Evolutionary conservation across 2,113 vertebrate genomes (phyloP).

Genomic region (Chamaea fasciata): DNA sequence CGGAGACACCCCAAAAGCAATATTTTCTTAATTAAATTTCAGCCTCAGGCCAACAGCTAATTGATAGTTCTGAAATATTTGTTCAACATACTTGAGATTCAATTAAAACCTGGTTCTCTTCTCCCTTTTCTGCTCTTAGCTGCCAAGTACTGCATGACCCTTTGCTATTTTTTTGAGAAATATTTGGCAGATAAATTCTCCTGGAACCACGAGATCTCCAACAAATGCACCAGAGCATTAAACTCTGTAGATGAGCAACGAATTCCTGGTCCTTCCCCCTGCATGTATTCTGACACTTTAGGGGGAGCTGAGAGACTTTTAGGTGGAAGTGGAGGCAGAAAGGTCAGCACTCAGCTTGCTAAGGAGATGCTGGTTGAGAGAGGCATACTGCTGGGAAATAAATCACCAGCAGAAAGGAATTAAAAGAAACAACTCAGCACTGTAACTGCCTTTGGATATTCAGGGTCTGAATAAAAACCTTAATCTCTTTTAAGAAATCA

Average conservation of each 20-base stretch:
- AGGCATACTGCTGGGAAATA: background rate
- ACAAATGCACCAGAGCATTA: background rate
- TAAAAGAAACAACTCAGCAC: background rate
- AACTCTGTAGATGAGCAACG: background rate
- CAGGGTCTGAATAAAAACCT: background rate
- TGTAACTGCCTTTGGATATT: background rate
- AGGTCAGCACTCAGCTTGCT: background rate
- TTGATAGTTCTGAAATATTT: background rate
- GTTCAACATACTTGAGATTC: background rate
- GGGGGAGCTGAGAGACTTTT: background rate
- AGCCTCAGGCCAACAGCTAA: background rate
- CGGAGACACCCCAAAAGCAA: background rate
- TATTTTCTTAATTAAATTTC: background rate
- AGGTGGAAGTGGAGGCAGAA: background rate
- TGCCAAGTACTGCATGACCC: background rate
- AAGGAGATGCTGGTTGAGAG: background rate
- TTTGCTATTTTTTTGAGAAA: background rate
- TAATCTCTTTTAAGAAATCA: background rate
- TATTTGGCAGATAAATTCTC: conserved; percentile 21
- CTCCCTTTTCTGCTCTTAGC: background rate
- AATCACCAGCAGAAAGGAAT: background rate
- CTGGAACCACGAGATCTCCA: background rate
- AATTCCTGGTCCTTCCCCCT: background rate
- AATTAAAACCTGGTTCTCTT: background rate
- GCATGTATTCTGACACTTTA: rapidly evolving